Percentiles rank a stretch among this genome's conserved stretches.
Conservation (phyloP, 2,888 invertebrate species). For the Cristatella mucedo region DNA sequence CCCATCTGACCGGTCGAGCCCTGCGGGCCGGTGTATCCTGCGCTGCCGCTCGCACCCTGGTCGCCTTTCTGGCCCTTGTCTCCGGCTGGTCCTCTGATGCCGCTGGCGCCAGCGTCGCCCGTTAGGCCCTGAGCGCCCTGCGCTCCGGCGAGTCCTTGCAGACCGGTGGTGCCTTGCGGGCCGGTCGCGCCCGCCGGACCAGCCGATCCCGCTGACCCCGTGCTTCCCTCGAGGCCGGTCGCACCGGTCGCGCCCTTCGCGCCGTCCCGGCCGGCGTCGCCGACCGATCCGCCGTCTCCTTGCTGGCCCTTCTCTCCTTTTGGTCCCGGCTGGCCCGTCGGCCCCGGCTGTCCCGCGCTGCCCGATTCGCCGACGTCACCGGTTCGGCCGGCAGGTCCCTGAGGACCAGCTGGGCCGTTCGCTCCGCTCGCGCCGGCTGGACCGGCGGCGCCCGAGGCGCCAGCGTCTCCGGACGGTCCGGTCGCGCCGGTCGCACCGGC, state of each 20-base stretch:
- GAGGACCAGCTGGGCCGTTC: too few relatives aligned
- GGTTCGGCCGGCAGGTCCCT: neutral
- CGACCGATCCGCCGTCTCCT: neutral
- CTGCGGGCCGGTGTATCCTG: slow-evolving; percentile 7
- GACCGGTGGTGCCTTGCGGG: slow-evolving; percentile 10
- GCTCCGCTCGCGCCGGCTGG: too few relatives aligned
- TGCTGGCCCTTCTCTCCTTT: slow-evolving; percentile 7
- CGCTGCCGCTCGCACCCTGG: slow-evolving; percentile 4
- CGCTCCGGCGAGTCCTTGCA: slow-evolving; percentile 12
- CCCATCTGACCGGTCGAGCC: slow-evolving; percentile 9
- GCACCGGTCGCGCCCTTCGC: neutral
- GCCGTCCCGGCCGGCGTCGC: slow-evolving; percentile 1
- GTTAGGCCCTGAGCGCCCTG: slow-evolving; percentile 13
- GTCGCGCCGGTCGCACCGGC: slow-evolving; percentile 7
- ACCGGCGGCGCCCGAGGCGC: neutral
- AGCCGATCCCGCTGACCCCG: slow-evolving; percentile 4
- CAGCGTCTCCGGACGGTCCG: neutral
- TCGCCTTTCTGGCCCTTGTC: slow-evolving; percentile 1
- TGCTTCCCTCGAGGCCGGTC: neutral
- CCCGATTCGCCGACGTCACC: neutral
- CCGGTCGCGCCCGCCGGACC: slow-evolving; percentile 4
- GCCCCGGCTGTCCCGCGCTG: neutral
- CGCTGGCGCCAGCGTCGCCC: slow-evolving; percentile 9
- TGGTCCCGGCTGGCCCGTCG: slow-evolving; percentile 8
- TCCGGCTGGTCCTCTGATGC: too few relatives aligned